Base-by-base conservation (phyloP, 2,888 invertebrate species). In the Mycalesis mineus region DNA sequence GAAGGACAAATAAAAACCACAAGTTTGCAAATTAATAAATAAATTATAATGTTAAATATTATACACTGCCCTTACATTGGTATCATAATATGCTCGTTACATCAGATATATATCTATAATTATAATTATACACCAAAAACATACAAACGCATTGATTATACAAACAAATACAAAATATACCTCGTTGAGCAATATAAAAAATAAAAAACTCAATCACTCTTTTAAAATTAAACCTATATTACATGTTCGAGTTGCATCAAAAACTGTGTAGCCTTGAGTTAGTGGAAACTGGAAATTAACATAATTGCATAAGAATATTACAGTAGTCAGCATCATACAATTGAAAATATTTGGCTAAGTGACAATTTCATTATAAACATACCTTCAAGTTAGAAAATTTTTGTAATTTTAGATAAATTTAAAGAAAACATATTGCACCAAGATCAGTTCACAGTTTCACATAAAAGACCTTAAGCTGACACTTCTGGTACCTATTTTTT, bases 11-110 rank as follows among this genome's bases (percentile, higher is more conserved):
- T 60, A 29, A 74, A 75, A 73, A 74, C n/a, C 75, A 67, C 68
- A 65, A 4, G 51, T 36, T 68, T 68, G 88, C 88, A 89, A 89
- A 89, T 88, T 82, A 89, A 89, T 89, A 89, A 89, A 89, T 89
- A 89, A 89, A 89, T 89, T 87, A 87, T 88, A 84, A 75, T 85
- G 84, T 87, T 88, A 82, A 84, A 88, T 88, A 87, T 85, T 77
- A 86, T 84, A 85, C 84, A 88, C 86, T 84, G 85, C 87, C 82
- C 85, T 83, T 86, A 87, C 80, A 85, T 77, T 78, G 74, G 75
- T 78, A 83, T 78, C 76, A 74, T 79, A 78, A 77, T 72, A 80
- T 82, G 83, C 78, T 81, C 83, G 80, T 80, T 87, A 84, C 80
- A 82, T 77, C 79, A 74, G 80, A 82, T 74, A 80, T 73, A 83